Base-by-base conservation (phyloP, 2,888 invertebrate species). In the Glomeris marginata region DNA sequence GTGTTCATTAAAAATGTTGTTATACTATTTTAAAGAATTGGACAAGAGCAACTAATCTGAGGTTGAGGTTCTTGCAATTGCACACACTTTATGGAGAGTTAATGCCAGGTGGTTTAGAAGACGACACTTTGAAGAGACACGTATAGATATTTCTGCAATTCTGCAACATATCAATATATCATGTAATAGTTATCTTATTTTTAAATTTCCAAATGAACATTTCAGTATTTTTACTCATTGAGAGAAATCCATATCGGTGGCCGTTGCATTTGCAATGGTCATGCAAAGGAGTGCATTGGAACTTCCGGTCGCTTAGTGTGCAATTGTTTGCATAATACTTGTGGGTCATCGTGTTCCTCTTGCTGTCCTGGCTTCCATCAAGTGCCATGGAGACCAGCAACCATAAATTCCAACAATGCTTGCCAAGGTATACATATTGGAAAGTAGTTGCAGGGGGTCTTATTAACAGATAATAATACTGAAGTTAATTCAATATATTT, bases 361-460 rank as follows among this genome's bases (percentile, higher is more conserved):
- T 48, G 48, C 34, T 48, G 48, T n/a, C 48, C 48, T 18, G 42
- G 48, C 10, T 48, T 28, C 34, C 18, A 42, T 13, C 48, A 48
- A 22, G 10, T 41, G 6, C 28, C 15, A 8, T 48, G 48, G 48
- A 37, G 36, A 33, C 47, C 47, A 20, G 28, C 28, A 28, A 28
- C 3, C 28, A 5, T 28, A 3, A 15, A 21, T 15, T 20, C 3
- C 16, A 42, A 6, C 4, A 21, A 5, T 5, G 18, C 5, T 21
- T 42, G 42, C 42, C 16, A 42, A 21, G 42, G 42, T 42, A 18
- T 20, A 15, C 8, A 41, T 15, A 41, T 13, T 13, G 8, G 11
- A 13, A 13, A 10, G 41, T 41, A n/a, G n/a, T n/a, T n/a, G n/a
- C n/a, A n/a, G n/a, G n/a, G n/a, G n/a, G n/a, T n/a, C n/a, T n/a